A percentile compares a stretch with the other conserved stretches of the same genome.
phyloP scores from a whole-genome alignment of 1,140 invertebrate genomes.

The Atta texana region DNA sequence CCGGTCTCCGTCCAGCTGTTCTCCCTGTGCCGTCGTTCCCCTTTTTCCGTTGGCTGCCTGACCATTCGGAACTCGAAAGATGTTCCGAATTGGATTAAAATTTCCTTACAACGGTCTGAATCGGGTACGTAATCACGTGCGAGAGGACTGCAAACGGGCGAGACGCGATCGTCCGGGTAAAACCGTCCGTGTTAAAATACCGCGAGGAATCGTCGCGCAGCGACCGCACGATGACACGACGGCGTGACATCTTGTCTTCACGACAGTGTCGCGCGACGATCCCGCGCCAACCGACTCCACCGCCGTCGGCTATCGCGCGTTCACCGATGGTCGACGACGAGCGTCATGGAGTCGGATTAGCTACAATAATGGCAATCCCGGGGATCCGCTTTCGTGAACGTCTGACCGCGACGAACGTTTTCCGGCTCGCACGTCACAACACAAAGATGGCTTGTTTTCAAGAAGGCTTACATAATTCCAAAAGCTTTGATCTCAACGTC shows the following conservation, averaged over 20 bases:
- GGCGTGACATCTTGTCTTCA: slow-evolving; percentile 8
- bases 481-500: slow-evolving; percentile 19
- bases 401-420: neutral
- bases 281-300: neutral
- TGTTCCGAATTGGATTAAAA: slow-evolving; percentile 86
- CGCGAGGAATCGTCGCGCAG: neutral
- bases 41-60: slow-evolving; percentile 78
- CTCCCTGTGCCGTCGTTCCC: slow-evolving; percentile 80
- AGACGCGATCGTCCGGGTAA: neutral
- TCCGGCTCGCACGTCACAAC: slow-evolving; percentile 46
- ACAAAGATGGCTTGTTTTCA: slow-evolving; percentile 82
- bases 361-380: neutral
- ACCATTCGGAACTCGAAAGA: slow-evolving; percentile 81
- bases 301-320: neutral
- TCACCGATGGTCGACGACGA: neutral
- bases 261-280: slow-evolving; percentile 25
- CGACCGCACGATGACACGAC: neutral
- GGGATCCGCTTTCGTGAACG: neutral
- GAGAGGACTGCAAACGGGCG: slow-evolving; percentile 12
- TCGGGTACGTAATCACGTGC: slow-evolving; percentile 79
- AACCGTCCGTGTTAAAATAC: neutral
- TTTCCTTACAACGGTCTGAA: slow-evolving; percentile 84
- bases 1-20: slow-evolving; percentile 77
- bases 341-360: too few species aligned
- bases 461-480: slow-evolving; percentile 79